Conservation (phyloP, 2,888 invertebrate genomes). For the Chelonus formosanus region DNA sequence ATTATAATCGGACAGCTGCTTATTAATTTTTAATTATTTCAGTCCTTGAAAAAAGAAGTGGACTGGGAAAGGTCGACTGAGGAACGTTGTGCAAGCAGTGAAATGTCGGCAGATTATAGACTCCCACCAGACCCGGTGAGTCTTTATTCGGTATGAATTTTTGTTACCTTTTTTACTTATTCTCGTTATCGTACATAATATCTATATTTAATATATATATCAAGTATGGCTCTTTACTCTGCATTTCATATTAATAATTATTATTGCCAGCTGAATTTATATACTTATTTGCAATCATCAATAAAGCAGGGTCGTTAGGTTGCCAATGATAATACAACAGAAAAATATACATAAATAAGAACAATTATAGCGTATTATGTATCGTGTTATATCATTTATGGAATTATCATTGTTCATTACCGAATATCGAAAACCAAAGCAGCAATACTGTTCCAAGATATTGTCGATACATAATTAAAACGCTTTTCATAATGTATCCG, state of each 20-base stretch:
- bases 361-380: conserved; percentile 43
- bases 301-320: conserved; percentile 49
- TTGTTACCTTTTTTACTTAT: conserved; percentile 47
- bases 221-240: conserved; percentile 29
- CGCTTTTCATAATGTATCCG: conserved; percentile 20
- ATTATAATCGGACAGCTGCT: conserved; percentile 14
- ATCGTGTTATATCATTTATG: conserved; percentile 43
- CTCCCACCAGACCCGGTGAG: conserved; percentile 86
- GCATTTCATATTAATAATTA: conserved; percentile 38
- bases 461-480: conserved; percentile 35
- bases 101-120: conserved; percentile 80
- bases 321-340: conserved; percentile 44
- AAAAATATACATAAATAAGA: conserved; percentile 18
- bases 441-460: conserved; percentile 28
- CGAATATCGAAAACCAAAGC: conserved; percentile 18
- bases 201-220: conserved; percentile 47
- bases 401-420: conserved; percentile 33
- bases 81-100: conserved; percentile 81
- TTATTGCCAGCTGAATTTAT: conserved; percentile 45
- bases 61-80: conserved; percentile 80
- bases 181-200: conserved; percentile 58
- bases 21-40: conserved; percentile 60
- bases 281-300: conserved; percentile 52
- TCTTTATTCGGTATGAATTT: conserved; percentile 48
- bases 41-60: conserved; percentile 90